Conservation (phyloP, 1,140 invertebrate species). For the Eumaeus atala region DNA sequence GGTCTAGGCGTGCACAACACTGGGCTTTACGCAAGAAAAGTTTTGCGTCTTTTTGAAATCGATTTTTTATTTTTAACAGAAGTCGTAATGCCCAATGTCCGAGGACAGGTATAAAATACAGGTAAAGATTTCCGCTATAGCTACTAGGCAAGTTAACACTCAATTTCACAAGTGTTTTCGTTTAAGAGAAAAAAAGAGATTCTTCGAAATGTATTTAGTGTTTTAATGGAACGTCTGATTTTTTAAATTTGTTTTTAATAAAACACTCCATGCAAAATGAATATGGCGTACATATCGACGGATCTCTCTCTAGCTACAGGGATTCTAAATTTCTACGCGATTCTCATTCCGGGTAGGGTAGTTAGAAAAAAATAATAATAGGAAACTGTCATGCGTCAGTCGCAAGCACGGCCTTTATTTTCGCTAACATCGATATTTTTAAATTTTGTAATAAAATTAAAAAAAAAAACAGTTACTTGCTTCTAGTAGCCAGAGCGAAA, state of each 20-base stretch:
- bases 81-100: conserved; percentile 52
- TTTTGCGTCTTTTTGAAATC: conserved; percentile 5
- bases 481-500: conserved; percentile 73
- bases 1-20: conserved; percentile 61
- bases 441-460: conserved; percentile 24
- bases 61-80: not conserved
- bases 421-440: conserved; percentile 47
- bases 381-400: conserved; percentile 51
- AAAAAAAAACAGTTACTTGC: conserved; percentile 61
- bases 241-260: conserved; percentile 15
- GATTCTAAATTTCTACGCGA: conserved; percentile 51
- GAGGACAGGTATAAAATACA: conserved; percentile 55
- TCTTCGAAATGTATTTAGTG: conserved; percentile 51
- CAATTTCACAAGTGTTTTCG: conserved; percentile 40
- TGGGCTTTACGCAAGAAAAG: conserved; percentile 44
- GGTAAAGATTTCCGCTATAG: conserved; percentile 66
- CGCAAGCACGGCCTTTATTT: conserved; percentile 45
- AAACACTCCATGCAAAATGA: conserved; percentile 25
- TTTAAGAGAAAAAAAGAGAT: conserved; percentile 42
- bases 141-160: conserved; percentile 71
- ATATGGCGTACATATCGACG: conserved; percentile 45
- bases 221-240: conserved; percentile 8
- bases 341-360: conserved; percentile 47
- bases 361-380: conserved; percentile 41
- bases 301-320: conserved; percentile 64